These are phyloP conservation scores for Kryptolebias ocellatus DNA, from an alignment of 2,797 vertebrate species.

Conservation along the genomic window DNA sequence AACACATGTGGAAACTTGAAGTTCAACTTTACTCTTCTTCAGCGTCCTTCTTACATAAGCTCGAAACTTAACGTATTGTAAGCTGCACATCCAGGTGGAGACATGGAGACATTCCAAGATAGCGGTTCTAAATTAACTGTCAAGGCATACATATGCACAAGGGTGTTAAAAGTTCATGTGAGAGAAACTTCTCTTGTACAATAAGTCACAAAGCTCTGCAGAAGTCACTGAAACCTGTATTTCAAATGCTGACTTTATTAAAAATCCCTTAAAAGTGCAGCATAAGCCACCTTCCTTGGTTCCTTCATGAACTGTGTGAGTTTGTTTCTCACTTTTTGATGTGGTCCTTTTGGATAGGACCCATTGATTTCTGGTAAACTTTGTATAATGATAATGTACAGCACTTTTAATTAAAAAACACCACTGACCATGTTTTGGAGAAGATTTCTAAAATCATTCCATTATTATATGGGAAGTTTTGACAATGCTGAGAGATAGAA, in stretches of 20 bases:
- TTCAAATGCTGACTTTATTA: not conserved
- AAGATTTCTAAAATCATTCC: conserved; percentile 37
- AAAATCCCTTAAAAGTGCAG: conserved; percentile 14
- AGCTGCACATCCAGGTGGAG: conserved; percentile 42
- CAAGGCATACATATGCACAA: conserved; percentile 21
- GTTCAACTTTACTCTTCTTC: conserved; percentile 47
- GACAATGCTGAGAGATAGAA: conserved; percentile 27
- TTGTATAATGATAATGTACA: conserved; percentile 17
- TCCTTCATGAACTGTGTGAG: not conserved
- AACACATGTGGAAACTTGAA: conserved; percentile 71
- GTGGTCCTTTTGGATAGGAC: conserved; percentile 19
- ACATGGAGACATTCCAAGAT: conserved; percentile 48
- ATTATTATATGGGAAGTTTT: conserved; percentile 11
- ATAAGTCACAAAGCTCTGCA: conserved; percentile 2
- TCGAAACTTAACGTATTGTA: conserved; percentile 19
- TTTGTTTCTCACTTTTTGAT: not conserved
- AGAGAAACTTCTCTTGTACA: not conserved
- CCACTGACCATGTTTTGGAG: conserved; percentile 29
- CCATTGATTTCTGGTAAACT: conserved; percentile 22
- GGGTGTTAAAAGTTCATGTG: conserved; percentile 30
- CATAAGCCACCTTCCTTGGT: not conserved
- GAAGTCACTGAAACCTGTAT: conserved; percentile 3
- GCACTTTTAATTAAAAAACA: conserved; percentile 40
- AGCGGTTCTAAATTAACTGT: conserved; percentile 54
- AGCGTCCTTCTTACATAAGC: conserved; percentile 49